Evolutionary conservation across 2,888 invertebrate species (phyloP).

Genomic region (Gortyna flavago): DNA sequence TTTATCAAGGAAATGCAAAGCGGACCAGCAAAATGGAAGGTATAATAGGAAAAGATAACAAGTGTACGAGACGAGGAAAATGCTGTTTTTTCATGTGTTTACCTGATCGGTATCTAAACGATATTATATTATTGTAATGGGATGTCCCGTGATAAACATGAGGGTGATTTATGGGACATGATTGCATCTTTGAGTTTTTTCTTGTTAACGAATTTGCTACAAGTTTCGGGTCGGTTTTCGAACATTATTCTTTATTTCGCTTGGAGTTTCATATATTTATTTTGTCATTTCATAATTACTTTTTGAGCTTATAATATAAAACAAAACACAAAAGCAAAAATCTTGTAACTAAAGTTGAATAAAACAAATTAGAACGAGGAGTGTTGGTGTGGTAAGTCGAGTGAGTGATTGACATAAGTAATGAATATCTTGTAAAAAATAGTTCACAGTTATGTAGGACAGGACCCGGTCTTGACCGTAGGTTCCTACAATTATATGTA

Average conservation of each 20-base stretch:
- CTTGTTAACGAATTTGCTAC: neutral
- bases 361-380: too few relatives aligned
- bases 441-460: neutral
- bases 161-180: neutral
- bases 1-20: slow-evolving; percentile 58
- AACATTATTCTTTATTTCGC: neutral
- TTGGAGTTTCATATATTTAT: neutral
- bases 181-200: slow-evolving; percentile 14
- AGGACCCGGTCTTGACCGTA: neutral
- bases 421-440: too few relatives aligned
- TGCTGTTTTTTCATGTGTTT: slow-evolving; percentile 15
- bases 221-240: neutral
- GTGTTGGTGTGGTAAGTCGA: too few relatives aligned
- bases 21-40: slow-evolving; percentile 41
- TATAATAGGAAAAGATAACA: slow-evolving; percentile 32
- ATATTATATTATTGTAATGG: slow-evolving; percentile 38
- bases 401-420: too few relatives aligned
- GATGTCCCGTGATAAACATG: slow-evolving; percentile 15
- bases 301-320: too few relatives aligned
- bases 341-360: too few relatives aligned
- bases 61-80: slow-evolving; percentile 22
- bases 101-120: slow-evolving; percentile 29
- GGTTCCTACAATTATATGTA: neutral
- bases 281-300: too few relatives aligned
- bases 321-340: too few relatives aligned